Base-by-base conservation (phyloP, 2,797 vertebrate species). In the Amphiprion clarkii region DNA sequence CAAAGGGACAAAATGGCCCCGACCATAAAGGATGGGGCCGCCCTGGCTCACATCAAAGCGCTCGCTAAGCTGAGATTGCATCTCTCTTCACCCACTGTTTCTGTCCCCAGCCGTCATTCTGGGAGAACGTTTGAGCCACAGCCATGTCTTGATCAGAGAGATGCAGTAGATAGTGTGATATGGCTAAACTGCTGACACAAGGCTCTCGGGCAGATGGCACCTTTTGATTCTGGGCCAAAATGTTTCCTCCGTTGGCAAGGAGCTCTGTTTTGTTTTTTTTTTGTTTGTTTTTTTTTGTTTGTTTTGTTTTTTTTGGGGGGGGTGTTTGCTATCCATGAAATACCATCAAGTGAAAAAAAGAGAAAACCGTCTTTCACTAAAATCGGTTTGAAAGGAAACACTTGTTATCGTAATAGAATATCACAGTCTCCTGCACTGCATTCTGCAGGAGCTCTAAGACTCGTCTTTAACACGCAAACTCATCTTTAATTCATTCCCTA, bases 101-200 rank as follows among this genome's bases (percentile, higher is more conserved):
- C 74, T 52, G 78, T 87, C 78, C 70, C 81, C 62, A n/a, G 72
- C 55, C 60, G 66, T 87, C 78, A 69, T 70, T 71, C 74, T 29
- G 53, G 31, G 51, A 42, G 52, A 71, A 66, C 58, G 52, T 81
- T 87, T 81, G 81, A 82, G 81, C 66, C 25, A 61, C 54, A 69
- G 87, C 77, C 74, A 78, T 52, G 77, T 91, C 81, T 86, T 86
- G 82, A 90, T 93, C 88, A 87, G 68, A 88, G 82, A 75, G 82
- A 82, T 81, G 84, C 71, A 74, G 74, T 82, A 73, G 81, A 79
- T 87, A 5, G 67, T 79, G 54, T 83, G 86, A 90, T 90, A 76
- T 48, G 63, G 79, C 72, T 82, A 89, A 92, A 91, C 71, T 74
- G 88, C 83, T 91, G 87, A 92, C 87, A 87, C 85, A 55, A 77